A percentile compares a stretch with the other conserved stretches of the same genome.
Conservation (phyloP, 2,888 invertebrate genomes). For the Catocala fraxini region DNA sequence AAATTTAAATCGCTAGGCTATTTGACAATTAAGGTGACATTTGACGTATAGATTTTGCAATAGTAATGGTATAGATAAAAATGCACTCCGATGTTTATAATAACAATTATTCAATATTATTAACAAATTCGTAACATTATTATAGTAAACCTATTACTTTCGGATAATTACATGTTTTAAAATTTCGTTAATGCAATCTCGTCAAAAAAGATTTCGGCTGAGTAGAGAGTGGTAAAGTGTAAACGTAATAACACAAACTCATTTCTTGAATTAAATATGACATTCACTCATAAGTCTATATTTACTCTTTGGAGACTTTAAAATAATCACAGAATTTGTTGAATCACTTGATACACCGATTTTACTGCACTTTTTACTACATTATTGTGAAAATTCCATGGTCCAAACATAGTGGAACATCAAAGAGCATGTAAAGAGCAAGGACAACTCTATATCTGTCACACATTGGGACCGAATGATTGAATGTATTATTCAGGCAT, state of each 20-base stretch:
- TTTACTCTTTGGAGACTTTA: conserved; percentile 20
- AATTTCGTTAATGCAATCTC: background rate
- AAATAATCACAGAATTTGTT: background rate
- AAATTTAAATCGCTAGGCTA: conserved; percentile 16
- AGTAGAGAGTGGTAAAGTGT: conserved; percentile 1
- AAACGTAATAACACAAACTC: conserved; percentile 9
- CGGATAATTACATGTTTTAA: background rate
- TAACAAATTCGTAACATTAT: background rate
- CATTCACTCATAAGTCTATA: conserved; percentile 17
- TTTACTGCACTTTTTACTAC: conserved; percentile 3
- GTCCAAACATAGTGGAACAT: conserved; percentile 6
- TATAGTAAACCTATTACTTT: background rate
- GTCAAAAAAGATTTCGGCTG: background rate
- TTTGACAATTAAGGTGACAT: conserved; percentile 48
- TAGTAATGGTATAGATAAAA: conserved; percentile 42
- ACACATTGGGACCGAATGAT: conserved; percentile 14
- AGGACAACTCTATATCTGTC: conserved; percentile 22
- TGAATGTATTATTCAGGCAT: conserved; percentile 2
- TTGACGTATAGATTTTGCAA: conserved; percentile 45
- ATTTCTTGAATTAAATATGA: background rate
- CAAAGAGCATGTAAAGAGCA: conserved; percentile 17
- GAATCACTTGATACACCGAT: background rate
- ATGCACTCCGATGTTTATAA: conserved; percentile 14
- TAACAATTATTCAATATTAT: no score
- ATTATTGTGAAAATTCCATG: conserved; percentile 1